Evolutionary conservation across 1,140 invertebrate species (phyloP).

Genomic region (Melipona quadrifasciata): DNA sequence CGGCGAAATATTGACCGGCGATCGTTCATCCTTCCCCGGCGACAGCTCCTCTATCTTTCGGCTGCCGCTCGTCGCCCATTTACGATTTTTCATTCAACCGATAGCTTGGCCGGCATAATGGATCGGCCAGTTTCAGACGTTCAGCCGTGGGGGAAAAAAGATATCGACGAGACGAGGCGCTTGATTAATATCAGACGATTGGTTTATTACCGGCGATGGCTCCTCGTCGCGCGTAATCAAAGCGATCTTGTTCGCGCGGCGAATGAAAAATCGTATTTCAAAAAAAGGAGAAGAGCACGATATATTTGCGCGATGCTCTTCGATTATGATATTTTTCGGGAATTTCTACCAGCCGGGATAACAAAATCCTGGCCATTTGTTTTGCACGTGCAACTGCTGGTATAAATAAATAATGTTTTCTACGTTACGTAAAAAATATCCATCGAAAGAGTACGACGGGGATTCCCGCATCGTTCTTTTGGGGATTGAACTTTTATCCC

Average conservation of each 20-base stretch:
- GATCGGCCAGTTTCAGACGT: background rate
- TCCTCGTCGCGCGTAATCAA: too few species aligned
- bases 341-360: too few species aligned
- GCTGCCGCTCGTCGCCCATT: background rate
- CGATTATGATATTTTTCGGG: too few species aligned
- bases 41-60: constrained; percentile 31
- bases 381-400: background rate
- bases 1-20: constrained; percentile 43
- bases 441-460: background rate
- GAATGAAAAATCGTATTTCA: too few species aligned
- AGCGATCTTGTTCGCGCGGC: too few species aligned
- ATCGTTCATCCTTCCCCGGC: constrained; percentile 33
- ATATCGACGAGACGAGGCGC: background rate
- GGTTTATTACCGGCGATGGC: too few species aligned
- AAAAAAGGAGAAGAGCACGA: too few species aligned
- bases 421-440: too few species aligned
- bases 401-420: background rate
- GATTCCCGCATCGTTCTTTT: background rate
- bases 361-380: too few species aligned
- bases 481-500: background rate
- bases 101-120: constrained; percentile 4
- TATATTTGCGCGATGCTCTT: too few species aligned
- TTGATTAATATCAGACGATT: background rate
- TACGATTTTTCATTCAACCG: constrained; percentile 22
- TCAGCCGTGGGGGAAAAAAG: background rate